Evolutionary conservation across 2,888 invertebrate species (phyloP), one percentile per base, ranked within the genome.

Genomic region (Caenorhabditis panamensis): DNA sequence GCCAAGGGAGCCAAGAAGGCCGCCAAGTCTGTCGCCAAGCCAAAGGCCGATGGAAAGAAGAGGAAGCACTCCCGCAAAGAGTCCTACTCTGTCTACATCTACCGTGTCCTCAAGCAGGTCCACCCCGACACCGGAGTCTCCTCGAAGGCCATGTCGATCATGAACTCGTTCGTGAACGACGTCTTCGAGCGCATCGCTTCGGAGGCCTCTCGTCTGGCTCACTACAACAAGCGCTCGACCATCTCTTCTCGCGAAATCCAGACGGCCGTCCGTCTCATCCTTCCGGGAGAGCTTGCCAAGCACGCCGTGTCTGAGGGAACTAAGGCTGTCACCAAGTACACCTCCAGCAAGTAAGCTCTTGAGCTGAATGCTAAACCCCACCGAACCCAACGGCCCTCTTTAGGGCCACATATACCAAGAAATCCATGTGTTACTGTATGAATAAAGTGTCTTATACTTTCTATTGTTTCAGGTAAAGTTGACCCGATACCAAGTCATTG

Each of bases 81-180:
- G 82, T 87, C 89, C 49, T 89, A 89, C 83, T 54, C 54, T 54
- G 54, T 54, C 28, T 54, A 54, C 54, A 54, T n/a, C n/a, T n/a
- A n/a, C n/a, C n/a, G n/a, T n/a, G n/a, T n/a, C n/a, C n/a, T n/a
- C n/a, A n/a, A n/a, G n/a, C n/a, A n/a, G n/a, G n/a, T n/a, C n/a
- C n/a, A n/a, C n/a, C n/a, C n/a, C n/a, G n/a, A n/a, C n/a, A n/a
- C n/a, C n/a, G n/a, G n/a, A n/a, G n/a, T n/a, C n/a, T n/a, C n/a
- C n/a, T n/a, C n/a, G n/a, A n/a, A 94, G 86, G 94, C 94, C 0
- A 94, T 94, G 94, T 91, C 93, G 84, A 94, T 95, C 82, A 94
- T 95, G 94, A 94, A 94, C 86, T 94, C 93, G 87, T 95, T 95
- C 80, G 94, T 95, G 0, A 94, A 94, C 84, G 95, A 95, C 85